A percentile compares a stretch with the other conserved stretches of the same genome.
phyloP scores from a whole-genome alignment of 1,140 invertebrate species.

The Varroa destructor region DNA sequence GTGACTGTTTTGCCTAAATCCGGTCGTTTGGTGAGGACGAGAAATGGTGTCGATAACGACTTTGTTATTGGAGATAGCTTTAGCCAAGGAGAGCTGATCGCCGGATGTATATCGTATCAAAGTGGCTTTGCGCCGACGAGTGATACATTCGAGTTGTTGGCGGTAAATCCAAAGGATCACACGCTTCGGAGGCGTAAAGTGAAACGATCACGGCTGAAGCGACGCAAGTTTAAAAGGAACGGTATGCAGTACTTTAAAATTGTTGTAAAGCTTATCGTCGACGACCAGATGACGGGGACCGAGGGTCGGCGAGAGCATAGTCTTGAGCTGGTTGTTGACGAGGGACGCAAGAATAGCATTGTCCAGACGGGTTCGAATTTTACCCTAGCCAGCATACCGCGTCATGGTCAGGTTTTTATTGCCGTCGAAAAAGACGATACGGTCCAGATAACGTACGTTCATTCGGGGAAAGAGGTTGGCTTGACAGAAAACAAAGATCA shows the following conservation, averaged over 20 bases:
- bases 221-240: conserved; percentile 25
- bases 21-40: background rate
- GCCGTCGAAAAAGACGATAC: background rate
- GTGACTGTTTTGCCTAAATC: background rate
- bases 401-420: conserved; percentile 1
- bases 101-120: conserved; percentile 1
- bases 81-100: background rate
- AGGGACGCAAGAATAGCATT: conserved; percentile 10
- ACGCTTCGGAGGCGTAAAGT: conserved; percentile 8
- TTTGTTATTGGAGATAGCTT: background rate
- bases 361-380: background rate
- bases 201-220: conserved; percentile 4
- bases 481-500: background rate
- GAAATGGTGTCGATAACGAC: background rate
- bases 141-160: conserved; percentile 27
- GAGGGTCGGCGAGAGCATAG: conserved; percentile 10
- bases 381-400: background rate
- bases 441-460: conserved; percentile 17
- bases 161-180: conserved; percentile 19
- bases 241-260: conserved; percentile 15
- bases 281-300: conserved; percentile 16
- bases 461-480: background rate
- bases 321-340: background rate
- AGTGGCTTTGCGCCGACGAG: conserved; percentile 1
- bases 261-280: conserved; percentile 1